Conservation (phyloP, 2,888 invertebrate species). For the Habroteleia sp. region DNA sequence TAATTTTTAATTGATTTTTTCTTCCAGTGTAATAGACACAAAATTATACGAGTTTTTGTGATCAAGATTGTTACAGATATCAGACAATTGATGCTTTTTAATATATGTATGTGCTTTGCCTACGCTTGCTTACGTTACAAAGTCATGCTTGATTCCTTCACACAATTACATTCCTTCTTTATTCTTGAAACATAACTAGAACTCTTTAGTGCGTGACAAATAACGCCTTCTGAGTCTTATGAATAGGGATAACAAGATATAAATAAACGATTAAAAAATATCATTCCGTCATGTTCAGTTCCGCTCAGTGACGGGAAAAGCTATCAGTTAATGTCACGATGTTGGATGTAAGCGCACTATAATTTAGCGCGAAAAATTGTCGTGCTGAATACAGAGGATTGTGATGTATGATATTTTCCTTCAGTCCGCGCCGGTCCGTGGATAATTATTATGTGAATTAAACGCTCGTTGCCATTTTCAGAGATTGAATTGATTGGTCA, state of each 20-base stretch:
- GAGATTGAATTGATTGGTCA: background rate
- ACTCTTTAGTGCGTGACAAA: slow-evolving; percentile 54
- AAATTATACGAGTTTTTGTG: no score
- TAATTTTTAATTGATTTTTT: no score
- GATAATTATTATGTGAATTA: slow-evolving; percentile 9
- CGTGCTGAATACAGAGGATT: background rate
- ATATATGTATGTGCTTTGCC: no score
- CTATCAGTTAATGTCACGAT: slow-evolving; percentile 12
- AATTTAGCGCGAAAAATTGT: slow-evolving; percentile 15
- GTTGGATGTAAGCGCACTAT: slow-evolving; percentile 7
- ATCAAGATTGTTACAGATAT: no score
- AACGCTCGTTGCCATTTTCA: background rate
- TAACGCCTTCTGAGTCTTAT: slow-evolving; percentile 44
- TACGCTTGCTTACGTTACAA: no score
- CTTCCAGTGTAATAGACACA: no score
- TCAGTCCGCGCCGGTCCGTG: background rate
- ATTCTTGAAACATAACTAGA: slow-evolving; percentile 44
- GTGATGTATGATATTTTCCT: slow-evolving; percentile 2
- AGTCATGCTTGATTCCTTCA: slow-evolving; percentile 26
- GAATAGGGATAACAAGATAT: slow-evolving; percentile 39
- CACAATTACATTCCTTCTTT: slow-evolving; percentile 47
- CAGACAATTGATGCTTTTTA: no score
- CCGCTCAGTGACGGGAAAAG: slow-evolving; percentile 20
- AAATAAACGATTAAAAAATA: slow-evolving; percentile 41
- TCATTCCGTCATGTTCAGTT: slow-evolving; percentile 36